Evolutionary conservation across 2,797 vertebrate genomes (phyloP), one percentile per base, ranked within the genome.

Genomic region (Alca torda): DNA sequence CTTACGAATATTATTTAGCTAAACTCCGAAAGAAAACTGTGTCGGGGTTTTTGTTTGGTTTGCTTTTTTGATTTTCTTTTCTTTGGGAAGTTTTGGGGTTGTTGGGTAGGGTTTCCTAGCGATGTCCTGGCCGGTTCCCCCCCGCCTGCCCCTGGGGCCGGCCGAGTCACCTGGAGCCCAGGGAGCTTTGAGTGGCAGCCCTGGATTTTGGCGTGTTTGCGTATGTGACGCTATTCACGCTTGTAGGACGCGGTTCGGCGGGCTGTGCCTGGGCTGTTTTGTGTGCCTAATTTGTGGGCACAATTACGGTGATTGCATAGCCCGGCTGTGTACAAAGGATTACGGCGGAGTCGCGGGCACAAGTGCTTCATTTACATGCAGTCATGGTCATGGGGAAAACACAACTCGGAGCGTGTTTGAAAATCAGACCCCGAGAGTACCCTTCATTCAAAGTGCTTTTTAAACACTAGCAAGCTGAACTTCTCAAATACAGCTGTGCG

Each of bases 141-240:
- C 24, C 78, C 6, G 1, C 16, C 0, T 1, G 26, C 41, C 50
- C 26, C 26, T 5, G 15, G 1, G n/a, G 6, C 37, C 31, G 26
- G 20, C 51, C 37, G 0, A 20, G 53, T 19, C 61, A 24, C 14
- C 39, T 1, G 46, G 43, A 31, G 26, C 85, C 51, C 68, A 3
- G 13, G 1, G 28, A 48, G 46, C 6, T 33, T 19, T 9, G 64
- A 51, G 12, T 5, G 19, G 11, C 24, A 23, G 19, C 41, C 30
- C 65, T 37, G 1, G 11, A 2, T 50, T 20, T 46, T 19, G 78
- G 35, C 4, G 18, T 15, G 39, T 51, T 53, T 31, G 59, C 24
- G 57, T 37, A 5, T 23, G 37, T 19, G 72, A 46, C 48, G 4
- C 48, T 19, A 3, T 56, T 63, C 48, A 3, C 11, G 20, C 41